These are phyloP conservation scores for Abramis brama DNA, from an alignment of 2,113 vertebrate genomes.

Conservation along the genomic window DNA sequence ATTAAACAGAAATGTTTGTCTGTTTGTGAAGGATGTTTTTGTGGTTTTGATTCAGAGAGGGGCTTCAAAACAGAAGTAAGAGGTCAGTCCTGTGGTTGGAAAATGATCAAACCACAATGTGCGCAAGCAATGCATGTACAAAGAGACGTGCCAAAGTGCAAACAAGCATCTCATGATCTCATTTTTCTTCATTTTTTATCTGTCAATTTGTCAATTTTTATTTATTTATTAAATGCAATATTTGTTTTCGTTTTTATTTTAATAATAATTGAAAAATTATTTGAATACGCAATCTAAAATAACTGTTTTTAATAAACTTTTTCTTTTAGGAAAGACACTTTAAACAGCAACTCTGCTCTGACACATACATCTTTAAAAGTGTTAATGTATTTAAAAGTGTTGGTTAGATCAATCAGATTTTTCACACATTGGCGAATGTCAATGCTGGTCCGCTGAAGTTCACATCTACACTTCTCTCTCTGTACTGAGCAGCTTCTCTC, in stretches of 20 bases:
- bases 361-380: neutral
- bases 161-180: neutral
- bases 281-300: too few relatives aligned
- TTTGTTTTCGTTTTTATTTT: neutral
- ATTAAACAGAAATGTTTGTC: neutral
- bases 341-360: too few relatives aligned
- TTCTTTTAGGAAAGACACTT: too few relatives aligned
- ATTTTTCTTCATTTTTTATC: neutral
- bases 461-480: neutral
- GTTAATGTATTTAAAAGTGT: neutral
- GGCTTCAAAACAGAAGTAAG: slow-evolving; percentile 18
- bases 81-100: slow-evolving; percentile 21
- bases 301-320: too few relatives aligned
- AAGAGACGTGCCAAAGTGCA: neutral
- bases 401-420: neutral
- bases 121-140: neutral
- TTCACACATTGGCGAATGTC: neutral
- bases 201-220: too few relatives aligned
- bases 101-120: slow-evolving; percentile 13
- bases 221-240: too few relatives aligned
- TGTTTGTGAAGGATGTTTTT: slow-evolving; percentile 21
- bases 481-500: slow-evolving; percentile 24
- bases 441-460: slow-evolving; percentile 10
- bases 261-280: neutral
- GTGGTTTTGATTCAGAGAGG: slow-evolving; percentile 25